Evolutionary conservation across 2,888 invertebrate genomes (phyloP), one percentile per base, ranked within the genome.

Genomic region (Cacoxenus indagator): DNA sequence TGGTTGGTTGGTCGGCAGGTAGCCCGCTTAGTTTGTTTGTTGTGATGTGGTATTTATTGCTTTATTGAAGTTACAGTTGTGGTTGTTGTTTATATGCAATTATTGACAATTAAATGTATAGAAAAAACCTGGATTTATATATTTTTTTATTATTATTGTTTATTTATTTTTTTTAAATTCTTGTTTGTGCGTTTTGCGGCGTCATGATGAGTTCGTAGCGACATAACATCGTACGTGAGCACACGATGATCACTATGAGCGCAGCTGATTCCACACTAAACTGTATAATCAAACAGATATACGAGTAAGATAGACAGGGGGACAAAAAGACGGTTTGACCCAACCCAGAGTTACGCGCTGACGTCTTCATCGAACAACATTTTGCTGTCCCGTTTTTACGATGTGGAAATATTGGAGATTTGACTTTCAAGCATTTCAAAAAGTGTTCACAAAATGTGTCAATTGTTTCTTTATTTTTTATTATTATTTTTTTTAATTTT

Each of bases 81-180:
- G n/a, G n/a, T 46, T 26, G 67, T 48, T 67, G 67, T 45, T 55
- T 61, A 64, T 68, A 46, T 31, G 74, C 76, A 82, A 81, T 81
- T 82, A 82, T 70, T 73, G 45, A 67, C 76, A 82, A 81, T 81
- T 82, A 82, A 78, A 68, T 75, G 64, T 59, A 57, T 48, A 19
- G 48, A 46, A 67, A 29, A 67, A 69, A 69, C 68, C 59, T 67
- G 64, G 67, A 54, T 68, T 71, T 67, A 51, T 64, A 48, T 19
- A 24, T 57, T 70, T 59, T 31, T 65, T 69, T n/a, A n/a, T n/a
- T n/a, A n/a, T n/a, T n/a, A 24, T 54, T 9, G 8, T 37, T 37
- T 24, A 27, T 64, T 46, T 64, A 2, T 6, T 19, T 75, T 78
- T n/a, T n/a, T n/a, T n/a, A n/a, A n/a, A n/a, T n/a, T n/a, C n/a